Conservation (phyloP, 2,113 vertebrate genomes). For the Syngnathus typhle region DNA sequence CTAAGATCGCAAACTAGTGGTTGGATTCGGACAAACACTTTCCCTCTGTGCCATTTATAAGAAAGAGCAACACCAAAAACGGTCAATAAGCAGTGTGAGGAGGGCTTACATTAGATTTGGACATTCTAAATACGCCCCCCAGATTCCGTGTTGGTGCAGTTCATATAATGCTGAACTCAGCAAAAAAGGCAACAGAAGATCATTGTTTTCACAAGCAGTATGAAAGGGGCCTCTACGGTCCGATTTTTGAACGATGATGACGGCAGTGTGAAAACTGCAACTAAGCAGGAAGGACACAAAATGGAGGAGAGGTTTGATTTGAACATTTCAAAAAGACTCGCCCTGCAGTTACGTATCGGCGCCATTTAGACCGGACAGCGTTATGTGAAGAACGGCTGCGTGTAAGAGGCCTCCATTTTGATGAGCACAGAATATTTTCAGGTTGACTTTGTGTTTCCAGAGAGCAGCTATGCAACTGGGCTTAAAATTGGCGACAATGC, state of each 20-base stretch:
- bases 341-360: background rate
- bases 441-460: background rate
- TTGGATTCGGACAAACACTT: too few relatives aligned
- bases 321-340: background rate
- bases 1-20: too few relatives aligned
- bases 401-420: too few relatives aligned
- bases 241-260: background rate
- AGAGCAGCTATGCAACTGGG: background rate
- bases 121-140: too few relatives aligned
- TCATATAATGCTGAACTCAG: background rate
- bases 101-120: too few relatives aligned
- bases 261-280: constrained; percentile 58
- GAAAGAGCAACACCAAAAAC: too few relatives aligned
- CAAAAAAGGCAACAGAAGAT: background rate
- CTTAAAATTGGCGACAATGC: constrained; percentile 9
- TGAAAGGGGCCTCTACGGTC: background rate
- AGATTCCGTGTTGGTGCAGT: too few relatives aligned
- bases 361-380: too few relatives aligned
- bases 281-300: constrained; percentile 46
- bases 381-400: background rate
- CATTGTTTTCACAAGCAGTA: background rate
- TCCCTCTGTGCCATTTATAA: too few relatives aligned
- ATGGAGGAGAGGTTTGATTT: background rate
- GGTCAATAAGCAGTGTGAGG: too few relatives aligned
- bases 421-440: background rate